Conservation (phyloP, 2,888 invertebrate genomes). For the Nudaria mundana region DNA sequence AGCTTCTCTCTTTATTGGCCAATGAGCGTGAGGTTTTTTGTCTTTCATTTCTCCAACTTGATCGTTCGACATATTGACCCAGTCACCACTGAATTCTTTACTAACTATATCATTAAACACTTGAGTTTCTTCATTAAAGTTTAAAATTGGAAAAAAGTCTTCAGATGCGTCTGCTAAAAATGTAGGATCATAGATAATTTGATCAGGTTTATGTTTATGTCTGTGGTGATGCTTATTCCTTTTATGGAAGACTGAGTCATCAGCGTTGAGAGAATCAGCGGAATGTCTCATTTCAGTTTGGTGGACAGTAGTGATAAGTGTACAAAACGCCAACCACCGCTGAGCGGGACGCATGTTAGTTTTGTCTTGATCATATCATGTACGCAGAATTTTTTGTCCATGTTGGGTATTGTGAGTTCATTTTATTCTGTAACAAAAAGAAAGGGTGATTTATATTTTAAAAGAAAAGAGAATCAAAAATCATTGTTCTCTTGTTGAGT, state of each 20-base stretch:
- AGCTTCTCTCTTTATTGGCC: slow-evolving; percentile 94
- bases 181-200: slow-evolving; percentile 29
- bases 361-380: slow-evolving; percentile 59
- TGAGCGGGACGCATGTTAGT: slow-evolving; percentile 61
- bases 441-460: no score
- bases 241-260: slow-evolving; percentile 37
- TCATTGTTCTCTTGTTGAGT: no score
- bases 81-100: slow-evolving; percentile 50
- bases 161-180: slow-evolving; percentile 39
- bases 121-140: slow-evolving; percentile 39
- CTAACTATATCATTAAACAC: slow-evolving; percentile 44
- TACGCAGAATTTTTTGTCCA: slow-evolving; percentile 47
- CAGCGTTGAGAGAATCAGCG: slow-evolving; percentile 33
- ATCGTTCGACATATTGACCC: slow-evolving; percentile 65
- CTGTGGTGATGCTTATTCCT: slow-evolving; percentile 58
- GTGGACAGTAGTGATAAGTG: slow-evolving; percentile 52
- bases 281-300: slow-evolving; percentile 59
- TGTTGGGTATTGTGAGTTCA: slow-evolving; percentile 46
- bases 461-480: no score
- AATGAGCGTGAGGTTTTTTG: slow-evolving; percentile 68
- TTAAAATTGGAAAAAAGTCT: slow-evolving; percentile 39
- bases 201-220: slow-evolving; percentile 59
- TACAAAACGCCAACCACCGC: slow-evolving; percentile 60
- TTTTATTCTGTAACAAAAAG: slow-evolving; percentile 64
- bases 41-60: slow-evolving; percentile 65